phyloP scores from a whole-genome alignment of 2,113 vertebrate species.

The Brachyistius frenatus region DNA sequence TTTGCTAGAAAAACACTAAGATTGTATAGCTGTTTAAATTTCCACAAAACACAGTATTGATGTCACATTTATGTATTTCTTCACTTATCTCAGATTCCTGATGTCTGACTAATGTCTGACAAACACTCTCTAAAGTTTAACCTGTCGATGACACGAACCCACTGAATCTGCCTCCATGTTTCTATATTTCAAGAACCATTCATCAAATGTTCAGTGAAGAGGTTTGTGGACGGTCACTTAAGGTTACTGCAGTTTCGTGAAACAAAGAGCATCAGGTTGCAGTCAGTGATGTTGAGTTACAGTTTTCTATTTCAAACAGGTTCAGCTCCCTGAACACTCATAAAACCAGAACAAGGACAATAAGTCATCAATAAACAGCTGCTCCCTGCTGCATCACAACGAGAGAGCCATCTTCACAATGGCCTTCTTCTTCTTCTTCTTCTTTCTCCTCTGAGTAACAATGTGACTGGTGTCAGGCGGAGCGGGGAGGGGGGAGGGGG shows the following conservation, averaged over 20 bases:
- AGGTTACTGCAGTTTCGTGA: neutral
- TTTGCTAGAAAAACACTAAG: too few relatives aligned
- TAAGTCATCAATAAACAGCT: neutral
- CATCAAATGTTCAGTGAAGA: slow-evolving; percentile 37
- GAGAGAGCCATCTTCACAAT: slow-evolving; percentile 47
- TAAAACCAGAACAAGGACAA: slow-evolving; percentile 2
- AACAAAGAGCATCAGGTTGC: neutral
- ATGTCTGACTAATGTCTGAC: too few relatives aligned
- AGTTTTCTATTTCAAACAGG: neutral
- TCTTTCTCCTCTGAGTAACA: slow-evolving; percentile 38
- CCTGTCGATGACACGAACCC: too few relatives aligned
- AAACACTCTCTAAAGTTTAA: too few relatives aligned
- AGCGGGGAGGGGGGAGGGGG: too few relatives aligned
- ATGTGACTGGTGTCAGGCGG: slow-evolving; percentile 13
- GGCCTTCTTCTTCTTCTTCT: slow-evolving; percentile 43
- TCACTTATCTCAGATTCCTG: too few relatives aligned
- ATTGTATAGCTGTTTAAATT: too few relatives aligned
- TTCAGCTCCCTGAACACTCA: neutral
- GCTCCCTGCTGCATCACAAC: slow-evolving; percentile 22
- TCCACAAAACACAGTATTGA: too few relatives aligned
- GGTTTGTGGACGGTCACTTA: neutral
- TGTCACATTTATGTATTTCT: too few relatives aligned
- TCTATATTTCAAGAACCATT: too few relatives aligned
- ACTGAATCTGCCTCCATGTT: too few relatives aligned
- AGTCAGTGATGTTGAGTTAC: neutral